Evolutionary conservation across 2,113 vertebrate species (phyloP), one percentile per base, ranked within the genome.

Genomic region (Hepsetus odoe): DNA sequence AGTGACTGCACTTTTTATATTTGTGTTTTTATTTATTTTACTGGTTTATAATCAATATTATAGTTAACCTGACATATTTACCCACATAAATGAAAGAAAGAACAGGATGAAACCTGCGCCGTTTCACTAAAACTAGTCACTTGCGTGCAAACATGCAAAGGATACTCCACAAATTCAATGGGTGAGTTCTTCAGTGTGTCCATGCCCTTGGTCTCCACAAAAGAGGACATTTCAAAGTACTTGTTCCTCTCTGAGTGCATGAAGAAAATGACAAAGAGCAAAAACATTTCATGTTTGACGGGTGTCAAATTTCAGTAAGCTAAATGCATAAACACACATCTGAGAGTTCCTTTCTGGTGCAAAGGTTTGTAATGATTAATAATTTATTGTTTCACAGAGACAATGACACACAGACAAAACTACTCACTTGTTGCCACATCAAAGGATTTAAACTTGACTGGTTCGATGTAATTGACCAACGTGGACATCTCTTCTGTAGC

Each of bases 401-500:
- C n/a, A n/a, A n/a, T n/a, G n/a, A n/a, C n/a, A n/a, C n/a, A n/a
- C n/a, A n/a, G n/a, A n/a, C n/a, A n/a, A n/a, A n/a, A 42, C 18
- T 61, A 94, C 96, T 95, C 83, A 97, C 96, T 95, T 74, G 83
- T 76, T 58, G 96, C 94, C 53, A 89, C 87, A 33, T 95, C 93
- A 1, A 97, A 97, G 81, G 86, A 93, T 85, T 96, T 96, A 87
- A 97, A 97, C 83, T 97, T 97, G 84, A 97, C 96, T 0, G 96
- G 95, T 74, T 97, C 95, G 0, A 95, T 90, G 83, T 97, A 97
- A 88, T 96, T 97, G 81, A 97, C 96, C 0, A 97, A 89, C 0
- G 91, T 96, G 0, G 96, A 97, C 96, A 97, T 97, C 87, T 96
- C 96, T 87, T 96, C 95, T 0, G 96, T 97, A 82, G 96, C 96